Base-by-base conservation (phyloP, 2,888 invertebrate species). In the Lasiommata megera region DNA sequence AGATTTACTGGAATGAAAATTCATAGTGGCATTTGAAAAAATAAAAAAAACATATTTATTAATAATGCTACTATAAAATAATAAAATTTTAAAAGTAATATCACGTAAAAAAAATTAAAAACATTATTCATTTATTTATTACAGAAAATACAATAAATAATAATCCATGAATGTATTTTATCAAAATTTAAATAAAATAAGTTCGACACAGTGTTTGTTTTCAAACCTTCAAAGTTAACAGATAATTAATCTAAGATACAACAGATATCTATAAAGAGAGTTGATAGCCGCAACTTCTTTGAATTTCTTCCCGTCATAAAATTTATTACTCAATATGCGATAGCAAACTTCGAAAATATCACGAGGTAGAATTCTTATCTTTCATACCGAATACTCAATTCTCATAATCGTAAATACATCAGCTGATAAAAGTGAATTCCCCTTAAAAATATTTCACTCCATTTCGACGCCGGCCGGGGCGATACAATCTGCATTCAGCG, bases 401-500 rank as follows among this genome's bases (percentile, higher is more conserved):
- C 44, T 51, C 52, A 54, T 60, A 60, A 65, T 64, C 62, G 41
- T 38, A 55, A 51, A 54, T 47, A 38, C 58, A 65, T 77, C 75
- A 66, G 60, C 62, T 67, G 84, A 84, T 84, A 74, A 73, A 76
- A 76, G 73, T 80, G 76, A 80, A 79, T 74, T 79, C 74, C 72
- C 70, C 70, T 73, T 72, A 70, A 79, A 80, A 73, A 79, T 74
- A 74, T 77, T 76, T 76, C 74, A 72, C 74, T 72, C 68, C 66
- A 65, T 68, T 71, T 72, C 69, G 71, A 73, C 73, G 56, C 56
- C 56, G 56, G 46, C 46, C 40, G 56, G 38, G 14, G 48, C 58
- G 58, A 58, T 58, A 54, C 29, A 23, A 58, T 54, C 38, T 76
- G 74, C 74, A 76, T 79, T 76, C 78, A 81, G 64, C 74, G 72